Base-by-base conservation (phyloP, 2,888 invertebrate species). In the Drosophila mayaguana region DNA sequence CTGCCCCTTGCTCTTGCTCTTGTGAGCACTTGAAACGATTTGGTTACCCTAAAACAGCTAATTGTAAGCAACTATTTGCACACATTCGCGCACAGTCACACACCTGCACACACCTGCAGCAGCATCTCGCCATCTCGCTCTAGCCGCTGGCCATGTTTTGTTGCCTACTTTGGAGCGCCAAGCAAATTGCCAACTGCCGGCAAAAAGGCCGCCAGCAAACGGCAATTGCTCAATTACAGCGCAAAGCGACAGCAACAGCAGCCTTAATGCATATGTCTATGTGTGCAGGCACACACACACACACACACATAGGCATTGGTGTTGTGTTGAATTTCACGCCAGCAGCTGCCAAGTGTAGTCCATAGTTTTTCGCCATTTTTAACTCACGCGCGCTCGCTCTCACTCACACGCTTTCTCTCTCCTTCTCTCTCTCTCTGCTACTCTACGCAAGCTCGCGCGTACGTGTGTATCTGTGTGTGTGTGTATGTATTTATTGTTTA, bases 241-340 rank as follows among this genome's bases (percentile, higher is more conserved):
- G 72, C 76, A 87, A 78, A 81, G 68, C 50, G 78, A 62, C 78
- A 80, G 63, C 71, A 70, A 55, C 78, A 80, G 55, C 66, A 61
- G 50, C 34, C 22, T 38, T 54, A 56, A 76, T 66, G 78, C 61
- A 51, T 22, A 61, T 42, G 56, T 50, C 48, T 22, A 61, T 42
- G 56, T 50, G 63, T 48, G 46, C 46, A 28, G 28, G 66, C 61
- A 68, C 48, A 68, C 61, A 63, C 62, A 62, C 48, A 65, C 62
- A 57, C 43, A 50, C 53, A 66, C 61, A 64, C 42, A 36, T 55
- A 40, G 53, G 55, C 53, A 55, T 46, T 69, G 87, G 81, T 83
- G 81, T 88, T 89, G 89, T 87, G 89, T 89, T 89, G 84, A 87
- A 84, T 84, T 89, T 84, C 84, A 84, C 84, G 84, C 84, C 84